Conservation (phyloP, 2,113 vertebrate genomes). For the Struthio camelus region DNA sequence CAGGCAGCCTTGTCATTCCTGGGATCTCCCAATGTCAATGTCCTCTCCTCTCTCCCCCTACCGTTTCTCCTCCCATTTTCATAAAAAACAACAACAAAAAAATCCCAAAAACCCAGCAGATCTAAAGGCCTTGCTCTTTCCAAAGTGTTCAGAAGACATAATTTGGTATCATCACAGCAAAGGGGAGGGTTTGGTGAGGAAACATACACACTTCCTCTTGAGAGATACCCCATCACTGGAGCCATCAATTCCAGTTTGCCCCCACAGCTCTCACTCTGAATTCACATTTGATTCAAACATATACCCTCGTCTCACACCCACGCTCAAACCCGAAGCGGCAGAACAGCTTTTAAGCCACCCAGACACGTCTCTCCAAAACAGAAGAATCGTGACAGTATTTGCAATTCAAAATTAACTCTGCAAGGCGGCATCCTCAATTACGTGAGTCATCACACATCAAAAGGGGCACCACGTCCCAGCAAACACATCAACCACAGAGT, state of each 20-base stretch:
- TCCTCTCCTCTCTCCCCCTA: neutral
- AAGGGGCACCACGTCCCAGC: neutral
- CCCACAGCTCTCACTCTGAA: neutral
- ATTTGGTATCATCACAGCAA: neutral
- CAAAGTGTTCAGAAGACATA: neutral
- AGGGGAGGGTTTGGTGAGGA: neutral
- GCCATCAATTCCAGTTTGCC: neutral
- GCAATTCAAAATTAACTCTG: slow-evolving; percentile 46
- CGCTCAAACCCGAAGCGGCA: neutral
- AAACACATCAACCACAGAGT: neutral
- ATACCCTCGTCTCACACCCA: neutral
- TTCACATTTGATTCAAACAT: neutral
- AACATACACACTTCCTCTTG: neutral
- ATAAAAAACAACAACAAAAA: too few relatives aligned
- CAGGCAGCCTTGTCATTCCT: neutral
- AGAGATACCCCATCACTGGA: neutral
- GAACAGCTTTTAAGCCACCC: neutral
- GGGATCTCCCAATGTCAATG: neutral
- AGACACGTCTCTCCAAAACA: neutral
- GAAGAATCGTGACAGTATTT: slow-evolving; percentile 24
- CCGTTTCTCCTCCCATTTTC: neutral
- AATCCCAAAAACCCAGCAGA: too few relatives aligned
- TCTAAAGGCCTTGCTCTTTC: neutral
- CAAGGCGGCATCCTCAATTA: slow-evolving; percentile 26
- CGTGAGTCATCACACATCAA: neutral